These are phyloP conservation scores for Lipophrys pholis DNA, from an alignment of 2,113 vertebrate genomes.

Conservation along the genomic window DNA sequence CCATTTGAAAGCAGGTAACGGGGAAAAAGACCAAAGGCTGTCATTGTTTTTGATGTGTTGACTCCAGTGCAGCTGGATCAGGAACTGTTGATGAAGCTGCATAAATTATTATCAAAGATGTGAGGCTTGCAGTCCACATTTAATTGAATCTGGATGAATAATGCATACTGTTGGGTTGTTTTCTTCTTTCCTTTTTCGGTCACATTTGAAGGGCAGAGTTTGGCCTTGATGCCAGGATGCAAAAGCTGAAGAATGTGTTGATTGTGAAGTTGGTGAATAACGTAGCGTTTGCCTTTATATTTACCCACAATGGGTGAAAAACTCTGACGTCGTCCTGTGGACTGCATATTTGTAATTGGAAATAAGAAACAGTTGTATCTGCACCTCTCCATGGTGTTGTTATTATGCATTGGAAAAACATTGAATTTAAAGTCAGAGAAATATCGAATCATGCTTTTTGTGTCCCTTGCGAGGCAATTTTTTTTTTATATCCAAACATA, in stretches of 20 bases:
- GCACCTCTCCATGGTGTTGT: not conserved
- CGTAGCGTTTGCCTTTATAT: not conserved
- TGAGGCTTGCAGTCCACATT: constrained; percentile 56
- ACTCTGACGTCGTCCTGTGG: not conserved
- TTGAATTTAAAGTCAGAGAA: too few species aligned
- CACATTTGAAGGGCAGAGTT: constrained; percentile 58
- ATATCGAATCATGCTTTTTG: too few species aligned
- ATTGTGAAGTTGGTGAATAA: constrained; percentile 23
- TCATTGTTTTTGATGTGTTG: constrained; percentile 61
- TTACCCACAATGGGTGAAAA: constrained; percentile 4
- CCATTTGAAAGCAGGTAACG: constrained; percentile 41
- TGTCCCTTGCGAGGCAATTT: too few species aligned
- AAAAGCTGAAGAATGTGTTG: constrained; percentile 33
- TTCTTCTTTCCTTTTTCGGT: constrained; percentile 25
- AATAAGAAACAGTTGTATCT: not conserved
- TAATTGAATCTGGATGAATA: constrained; percentile 78
- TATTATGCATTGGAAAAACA: too few species aligned
- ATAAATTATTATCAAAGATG: constrained; percentile 72
- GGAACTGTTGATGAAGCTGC: constrained; percentile 69
- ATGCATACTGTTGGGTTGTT: constrained; percentile 64
- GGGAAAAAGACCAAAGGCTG: constrained; percentile 51
- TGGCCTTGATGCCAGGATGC: constrained; percentile 33
- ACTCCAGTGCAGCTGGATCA: constrained; percentile 56
- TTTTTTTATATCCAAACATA: too few species aligned
- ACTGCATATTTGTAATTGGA: not conserved